phyloP scores from a whole-genome alignment of 2,888 invertebrate genomes.

The Sarcophaga variegata region DNA sequence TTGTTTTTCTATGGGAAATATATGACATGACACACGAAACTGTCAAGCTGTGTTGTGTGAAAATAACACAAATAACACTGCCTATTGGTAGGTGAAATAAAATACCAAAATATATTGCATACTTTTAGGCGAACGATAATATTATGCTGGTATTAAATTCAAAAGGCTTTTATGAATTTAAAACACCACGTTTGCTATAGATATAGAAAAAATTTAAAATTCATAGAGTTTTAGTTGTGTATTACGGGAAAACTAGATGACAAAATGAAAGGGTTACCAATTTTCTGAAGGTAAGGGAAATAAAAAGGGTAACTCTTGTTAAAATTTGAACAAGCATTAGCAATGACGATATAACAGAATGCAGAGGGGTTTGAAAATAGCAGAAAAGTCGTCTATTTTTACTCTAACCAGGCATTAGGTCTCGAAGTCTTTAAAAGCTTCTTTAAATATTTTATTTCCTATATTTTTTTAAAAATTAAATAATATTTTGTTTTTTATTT shows the following conservation, averaged over 20 bases:
- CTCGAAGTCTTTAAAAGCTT: too few species aligned
- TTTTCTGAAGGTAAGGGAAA: neutral
- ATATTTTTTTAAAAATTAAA: neutral
- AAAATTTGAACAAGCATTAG: neutral
- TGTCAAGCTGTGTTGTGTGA: neutral
- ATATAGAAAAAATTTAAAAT: neutral
- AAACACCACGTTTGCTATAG: neutral
- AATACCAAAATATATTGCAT: constrained; percentile 34
- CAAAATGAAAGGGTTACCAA: too few species aligned
- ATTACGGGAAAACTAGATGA: too few species aligned
- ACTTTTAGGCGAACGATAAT: constrained; percentile 23
- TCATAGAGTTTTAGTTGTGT: neutral
- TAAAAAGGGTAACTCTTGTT: neutral
- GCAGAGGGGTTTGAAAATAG: neutral
- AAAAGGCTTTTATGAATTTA: neutral
- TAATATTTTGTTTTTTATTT: neutral
- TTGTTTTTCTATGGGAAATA: constrained; percentile 9
- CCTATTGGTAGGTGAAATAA: constrained; percentile 4
- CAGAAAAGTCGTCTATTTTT: neutral
- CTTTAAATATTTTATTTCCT: neutral
- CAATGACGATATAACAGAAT: neutral
- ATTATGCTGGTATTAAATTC: neutral
- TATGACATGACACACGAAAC: constrained; percentile 7
- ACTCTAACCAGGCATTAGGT: too few species aligned
- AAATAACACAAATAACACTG: constrained; percentile 9